Base-by-base conservation (phyloP, 1,140 invertebrate genomes). In the Aphidius ervi region DNA sequence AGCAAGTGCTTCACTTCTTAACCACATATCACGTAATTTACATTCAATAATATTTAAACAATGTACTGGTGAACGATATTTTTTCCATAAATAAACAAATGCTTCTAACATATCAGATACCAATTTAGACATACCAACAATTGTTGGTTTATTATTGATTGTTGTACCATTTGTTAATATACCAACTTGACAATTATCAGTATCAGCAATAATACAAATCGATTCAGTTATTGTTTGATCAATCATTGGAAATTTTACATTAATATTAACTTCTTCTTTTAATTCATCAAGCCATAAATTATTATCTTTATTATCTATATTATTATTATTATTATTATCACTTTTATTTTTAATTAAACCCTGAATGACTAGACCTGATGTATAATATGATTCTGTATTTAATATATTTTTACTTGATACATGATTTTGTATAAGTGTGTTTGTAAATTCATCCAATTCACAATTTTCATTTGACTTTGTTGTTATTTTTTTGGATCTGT, bases 51-150 rank as follows among this genome's bases (percentile, higher is more conserved):
- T 90, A 61, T 86, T 85, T 52, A 94, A 74, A 71, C 93, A 95
- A 92, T 95, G 76, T 31, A 86, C 81, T 37, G 87, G 80, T 50
- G 86, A 84, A 66, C 83, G 82, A 62, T 84, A 83, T 46, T 87
- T 77, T 66, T 82, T 85, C 77, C 87, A 87, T 80, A 95, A 86
- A 65, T 89, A 85, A 4, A 87, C 82, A 4, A 94, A 81, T 8
- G 89, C 87, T 78, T 95, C 93, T 41, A 94, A 77, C 86, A 94
- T 92, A 62, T 87, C 87, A 20, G 88, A 87, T 8, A 95, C 89
- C 3, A 95, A 77, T 54, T 90, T 87, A 0, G 93, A 95, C 87
- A 92, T 88, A 1, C 88, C 89, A 43, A 90, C 83, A 2, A 82
- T 70, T 43, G 76, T 55, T 9, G 74, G 72, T 9, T 70, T 62